Evolutionary conservation across 2,888 invertebrate species (phyloP), one percentile per base, ranked within the genome.

Genomic region (Pseudanteris insignis): DNA sequence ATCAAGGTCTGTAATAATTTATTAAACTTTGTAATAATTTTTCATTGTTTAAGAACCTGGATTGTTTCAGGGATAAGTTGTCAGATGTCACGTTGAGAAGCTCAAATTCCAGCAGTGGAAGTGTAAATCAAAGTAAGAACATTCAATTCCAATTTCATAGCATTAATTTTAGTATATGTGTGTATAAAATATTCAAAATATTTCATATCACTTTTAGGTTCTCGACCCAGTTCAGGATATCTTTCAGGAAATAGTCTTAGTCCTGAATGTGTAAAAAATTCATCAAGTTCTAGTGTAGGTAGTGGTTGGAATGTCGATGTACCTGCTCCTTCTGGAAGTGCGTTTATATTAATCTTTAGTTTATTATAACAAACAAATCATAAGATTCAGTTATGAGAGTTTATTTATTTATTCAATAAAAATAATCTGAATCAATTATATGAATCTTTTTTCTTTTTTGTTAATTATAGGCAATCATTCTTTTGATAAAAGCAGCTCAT

Each of bases 281-380:
- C 78, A 6, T 72, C 71, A 12, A 74, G 75, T 50, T 78, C 79
- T 8, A 77, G 76, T 59, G 72, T 64, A 18, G 72, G 75, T 15
- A 78, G 78, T 57, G 73, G 75, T 2, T 79, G 78, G 77, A 75
- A 76, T 59, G 70, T 78, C 37, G 77, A 78, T 6, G 63, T 74
- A 36, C 70, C 70, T 11, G 59, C 67, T 7, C 66, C 64, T 4
- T 66, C 67, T 33, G 70, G 68, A 33, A 77, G 77, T 75, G 63
- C 72, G 75, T 70, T 8, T 32, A n/a, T n/a, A n/a, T n/a, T n/a
- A n/a, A n/a, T n/a, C n/a, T n/a, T n/a, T n/a, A n/a, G n/a, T n/a
- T n/a, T n/a, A n/a, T n/a, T n/a, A n/a, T n/a, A n/a, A n/a, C n/a
- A n/a, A n/a, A n/a, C n/a, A n/a, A n/a, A n/a, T n/a, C n/a, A n/a